Percentiles rank a stretch among this genome's conserved stretches.
These are phyloP conservation scores for Encarsia formosa DNA, from an alignment of 2,888 invertebrate species.

Conservation along the genomic window DNA sequence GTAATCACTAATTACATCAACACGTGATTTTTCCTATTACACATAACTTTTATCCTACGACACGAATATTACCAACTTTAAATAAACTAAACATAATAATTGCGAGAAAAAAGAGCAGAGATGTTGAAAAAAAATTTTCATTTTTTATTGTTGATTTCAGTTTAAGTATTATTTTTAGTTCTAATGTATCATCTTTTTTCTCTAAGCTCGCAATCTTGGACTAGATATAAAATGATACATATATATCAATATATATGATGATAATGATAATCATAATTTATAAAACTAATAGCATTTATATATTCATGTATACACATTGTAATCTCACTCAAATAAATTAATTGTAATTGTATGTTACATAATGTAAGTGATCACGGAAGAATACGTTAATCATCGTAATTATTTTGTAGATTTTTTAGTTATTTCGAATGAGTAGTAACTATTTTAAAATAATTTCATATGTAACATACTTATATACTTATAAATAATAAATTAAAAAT, in stretches of 20 bases:
- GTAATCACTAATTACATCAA: slow-evolving; percentile 19
- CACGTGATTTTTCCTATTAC: slow-evolving; percentile 18
- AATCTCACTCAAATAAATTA: slow-evolving; percentile 21
- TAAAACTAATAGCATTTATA: slow-evolving; percentile 7
- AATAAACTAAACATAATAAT: slow-evolving; percentile 26
- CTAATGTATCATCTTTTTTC: slow-evolving; percentile 6
- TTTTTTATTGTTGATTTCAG: slow-evolving; percentile 9
- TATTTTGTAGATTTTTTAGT: no score
- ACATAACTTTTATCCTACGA: slow-evolving; percentile 22
- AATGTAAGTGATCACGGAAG: no score
- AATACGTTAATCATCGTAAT: no score
- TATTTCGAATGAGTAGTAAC: no score
- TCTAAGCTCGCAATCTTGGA: slow-evolving; percentile 36
- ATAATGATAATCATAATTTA: slow-evolving; percentile 29
- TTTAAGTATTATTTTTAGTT: neutral
- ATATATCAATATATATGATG: slow-evolving; percentile 43
- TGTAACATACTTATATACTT: no score
- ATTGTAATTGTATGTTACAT: slow-evolving; percentile 19
- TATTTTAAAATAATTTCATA: no score
- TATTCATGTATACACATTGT: slow-evolving; percentile 22
- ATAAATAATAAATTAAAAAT: no score
- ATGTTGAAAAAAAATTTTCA: slow-evolving; percentile 3
- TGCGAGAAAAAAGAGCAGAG: slow-evolving; percentile 21
- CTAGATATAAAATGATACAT: slow-evolving; percentile 50
- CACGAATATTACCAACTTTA: slow-evolving; percentile 26